Base-by-base conservation (phyloP, 2,797 vertebrate genomes). In the Xenentodon cancila region DNA sequence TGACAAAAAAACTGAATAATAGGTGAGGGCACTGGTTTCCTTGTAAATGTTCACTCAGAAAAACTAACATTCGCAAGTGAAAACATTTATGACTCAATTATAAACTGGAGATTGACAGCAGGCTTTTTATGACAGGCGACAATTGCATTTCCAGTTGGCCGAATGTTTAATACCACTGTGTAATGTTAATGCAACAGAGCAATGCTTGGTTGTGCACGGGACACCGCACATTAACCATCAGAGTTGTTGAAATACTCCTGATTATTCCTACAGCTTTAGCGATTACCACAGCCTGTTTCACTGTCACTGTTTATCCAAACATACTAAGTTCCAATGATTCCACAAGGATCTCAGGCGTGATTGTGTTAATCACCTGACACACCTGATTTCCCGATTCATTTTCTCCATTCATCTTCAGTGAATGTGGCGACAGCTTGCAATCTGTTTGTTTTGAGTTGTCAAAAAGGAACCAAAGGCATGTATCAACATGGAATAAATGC, bases 381-480 rank as follows among this genome's bases (percentile, higher is more conserved):
- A 89, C 90, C 90, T 90, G 86, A 88, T 92, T 90, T 88, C 76
- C 84, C 27, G 37, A 76, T 79, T 90, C 76, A 79, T 83, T 83
- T 79, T 83, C 83, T 82, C 71, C 70, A 86, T 84, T 86, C 77
- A 85, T 90, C 81, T 82, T 64, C 57, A 66, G 79, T 63, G 79
- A 80, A 84, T 81, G 84, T 81, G 72, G 75, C 75, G 73, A 87
- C 89, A 88, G 84, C 81, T 88, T 82, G 85, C 79, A 86, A 88
- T 82, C 79, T 91, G 90, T 92, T 91, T 91, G 87, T 91, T 91
- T 81, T 77, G 70, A 84, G 67, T 85, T 84, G 89, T 93, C 86
- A 85, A 73, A 87, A 89, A 86, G 82, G 81, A 86, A 88, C 79
- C 81, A 75, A 81, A 88, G 81, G 84, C 88, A 85, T 89, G 87